Percentiles rank a stretch among this genome's conserved stretches.
Evolutionary conservation across 2,888 invertebrate genomes (phyloP).

Genomic region (Mesochorus sp.): DNA sequence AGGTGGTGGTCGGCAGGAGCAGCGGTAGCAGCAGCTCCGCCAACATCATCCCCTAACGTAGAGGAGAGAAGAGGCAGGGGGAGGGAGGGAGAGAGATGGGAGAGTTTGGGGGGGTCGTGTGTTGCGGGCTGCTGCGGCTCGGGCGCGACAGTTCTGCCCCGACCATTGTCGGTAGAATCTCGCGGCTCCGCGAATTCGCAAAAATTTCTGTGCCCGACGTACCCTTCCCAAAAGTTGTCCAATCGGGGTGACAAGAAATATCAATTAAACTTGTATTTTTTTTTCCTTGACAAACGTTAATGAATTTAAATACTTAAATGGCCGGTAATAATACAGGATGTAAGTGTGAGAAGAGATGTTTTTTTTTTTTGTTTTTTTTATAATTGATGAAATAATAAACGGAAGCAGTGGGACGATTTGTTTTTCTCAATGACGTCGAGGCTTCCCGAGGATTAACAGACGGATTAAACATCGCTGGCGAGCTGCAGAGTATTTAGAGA

Average conservation of each 20-base stretch:
- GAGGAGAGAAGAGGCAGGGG: constrained; percentile 31
- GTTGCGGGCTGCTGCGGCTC: constrained; percentile 82
- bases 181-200: constrained; percentile 59
- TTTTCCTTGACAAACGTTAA: background rate
- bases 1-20: constrained; percentile 56
- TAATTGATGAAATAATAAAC: background rate
- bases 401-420: constrained; percentile 20
- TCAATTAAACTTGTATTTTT: background rate
- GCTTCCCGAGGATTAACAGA: constrained; percentile 45
- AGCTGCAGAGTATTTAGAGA: too few relatives aligned
- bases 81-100: constrained; percentile 65
- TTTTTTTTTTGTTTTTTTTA: background rate
- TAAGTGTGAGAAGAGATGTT: background rate
- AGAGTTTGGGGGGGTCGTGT: constrained; percentile 76
- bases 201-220: background rate
- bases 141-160: constrained; percentile 81
- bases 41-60: constrained; percentile 49
- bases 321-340: background rate
- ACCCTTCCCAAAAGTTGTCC: background rate
- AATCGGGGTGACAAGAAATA: background rate
- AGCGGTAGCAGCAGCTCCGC: constrained; percentile 49
- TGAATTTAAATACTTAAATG: background rate
- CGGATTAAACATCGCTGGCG: constrained; percentile 18
- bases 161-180: constrained; percentile 77
- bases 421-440: constrained; percentile 13